Evolutionary conservation across 1,140 invertebrate species (phyloP).

Genomic region (Drosophila tropicalis): DNA sequence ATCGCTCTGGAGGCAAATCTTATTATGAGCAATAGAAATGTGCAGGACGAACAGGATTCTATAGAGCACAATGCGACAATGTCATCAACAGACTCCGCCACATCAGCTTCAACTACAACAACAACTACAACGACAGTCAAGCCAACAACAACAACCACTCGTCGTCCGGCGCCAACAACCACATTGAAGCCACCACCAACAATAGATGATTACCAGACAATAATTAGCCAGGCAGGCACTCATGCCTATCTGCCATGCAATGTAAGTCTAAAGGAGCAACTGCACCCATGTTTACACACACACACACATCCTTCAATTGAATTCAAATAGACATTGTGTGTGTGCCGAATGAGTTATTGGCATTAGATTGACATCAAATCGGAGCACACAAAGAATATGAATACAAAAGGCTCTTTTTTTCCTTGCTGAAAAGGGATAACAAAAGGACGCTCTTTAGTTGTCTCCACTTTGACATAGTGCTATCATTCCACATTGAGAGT

Average conservation of each 20-base stretch:
- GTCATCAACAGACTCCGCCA: constrained; percentile 11
- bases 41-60: constrained; percentile 57
- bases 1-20: constrained; percentile 67
- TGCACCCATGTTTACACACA: constrained; percentile 11
- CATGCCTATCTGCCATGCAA: constrained; percentile 94
- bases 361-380: constrained; percentile 3
- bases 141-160: constrained; percentile 57
- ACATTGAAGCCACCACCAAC: constrained; percentile 75
- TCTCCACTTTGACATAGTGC: neutral
- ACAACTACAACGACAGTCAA: neutral
- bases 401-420: neutral
- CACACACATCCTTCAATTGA: constrained; percentile 18
- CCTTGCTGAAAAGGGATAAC: neutral
- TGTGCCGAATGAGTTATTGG: constrained; percentile 12
- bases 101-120: constrained; percentile 26
- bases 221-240: constrained; percentile 93
- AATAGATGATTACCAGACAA: constrained; percentile 85
- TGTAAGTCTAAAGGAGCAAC: constrained; percentile 83
- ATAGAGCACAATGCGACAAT: constrained; percentile 44
- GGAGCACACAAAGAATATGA: neutral
- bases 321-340: constrained; percentile 9
- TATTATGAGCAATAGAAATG: constrained; percentile 74
- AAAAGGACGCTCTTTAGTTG: neutral
- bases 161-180: constrained; percentile 62
- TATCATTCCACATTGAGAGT: neutral